phyloP scores from a whole-genome alignment of 2,113 vertebrate species.

The Proteles cristata region DNA sequence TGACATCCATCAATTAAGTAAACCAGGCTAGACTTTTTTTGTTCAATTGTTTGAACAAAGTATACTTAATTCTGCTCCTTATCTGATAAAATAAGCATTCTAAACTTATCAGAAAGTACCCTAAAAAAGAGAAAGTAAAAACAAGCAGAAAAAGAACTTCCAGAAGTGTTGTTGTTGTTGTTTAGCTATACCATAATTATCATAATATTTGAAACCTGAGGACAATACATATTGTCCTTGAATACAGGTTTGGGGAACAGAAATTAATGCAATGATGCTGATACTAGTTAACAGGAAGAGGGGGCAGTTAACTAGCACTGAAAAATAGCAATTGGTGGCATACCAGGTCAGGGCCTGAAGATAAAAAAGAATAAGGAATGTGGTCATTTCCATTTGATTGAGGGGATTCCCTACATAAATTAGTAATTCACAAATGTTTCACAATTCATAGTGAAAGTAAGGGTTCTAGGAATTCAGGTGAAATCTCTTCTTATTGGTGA shows the following conservation, averaged over 20 bases:
- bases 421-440: background rate
- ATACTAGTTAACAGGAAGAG: background rate
- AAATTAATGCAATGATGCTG: background rate
- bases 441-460: background rate
- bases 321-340: background rate
- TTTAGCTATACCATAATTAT: background rate
- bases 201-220: slow-evolving; percentile 15
- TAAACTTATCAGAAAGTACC: slow-evolving; percentile 6
- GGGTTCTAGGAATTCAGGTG: background rate
- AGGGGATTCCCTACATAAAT: background rate
- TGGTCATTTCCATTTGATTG: background rate
- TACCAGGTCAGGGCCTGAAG: background rate
- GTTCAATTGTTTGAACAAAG: slow-evolving; percentile 1
- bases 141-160: background rate
- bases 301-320: background rate
- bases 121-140: background rate
- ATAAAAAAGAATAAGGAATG: background rate
- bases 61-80: background rate
- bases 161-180: background rate
- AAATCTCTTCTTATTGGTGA: background rate
- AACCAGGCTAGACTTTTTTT: background rate
- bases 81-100: background rate
- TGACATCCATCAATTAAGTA: background rate
- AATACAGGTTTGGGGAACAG: background rate
- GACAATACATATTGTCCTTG: background rate